Evolutionary conservation across 2,888 invertebrate genomes (phyloP), one percentile per base, ranked within the genome.

Genomic region (Sesia bembeciformis): DNA sequence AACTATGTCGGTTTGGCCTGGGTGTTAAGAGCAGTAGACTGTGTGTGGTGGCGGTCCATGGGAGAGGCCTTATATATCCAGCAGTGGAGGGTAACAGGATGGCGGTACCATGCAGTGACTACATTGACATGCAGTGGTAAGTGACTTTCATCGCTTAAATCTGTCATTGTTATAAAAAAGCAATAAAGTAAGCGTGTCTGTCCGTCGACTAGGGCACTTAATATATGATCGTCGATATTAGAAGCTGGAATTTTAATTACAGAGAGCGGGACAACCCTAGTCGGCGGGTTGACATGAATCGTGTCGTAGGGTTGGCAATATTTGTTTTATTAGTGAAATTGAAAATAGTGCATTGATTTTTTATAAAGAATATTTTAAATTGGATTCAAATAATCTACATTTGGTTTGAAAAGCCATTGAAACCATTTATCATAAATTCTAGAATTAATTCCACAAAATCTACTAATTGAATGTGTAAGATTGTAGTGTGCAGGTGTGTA

Each of bases 181-280:
- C 67, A 68, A 74, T 72, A 71, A 70, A 68, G 61, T 57, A 64
- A 56, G 56, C 55, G 60, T 70, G 81, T 76, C 81, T 67, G 78
- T 66, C 60, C 72, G 59, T 56, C 74, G 75, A 84, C 81, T 81
- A 79, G 71, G 63, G 65, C 69, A 78, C 77, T 80, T 83, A 79
- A 86, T 85, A 76, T 84, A 84, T 76, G 81, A 73, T 66, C 72
- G 59, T 56, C 57, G 72, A 77, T 84, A 84, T 83, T 84, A 77
- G 73, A 60, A 59, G 56, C 59, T 60, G 81, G 84, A 84, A 83
- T 84, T 83, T 84, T 84, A 84, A 84, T 85, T 81, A 82, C 78
- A 46, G 50, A 8, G 6, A 8, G 40, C 7, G 66, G 60, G 70
- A 68, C 74, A 74, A 62, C 75, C 72, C 74, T 64, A 59, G 52